Percentiles rank a stretch among this genome's conserved stretches.
These are phyloP conservation scores for Catalaphyllia jardinei DNA, from an alignment of 64 coral and sea anemone species.

Conservation along the genomic window DNA sequence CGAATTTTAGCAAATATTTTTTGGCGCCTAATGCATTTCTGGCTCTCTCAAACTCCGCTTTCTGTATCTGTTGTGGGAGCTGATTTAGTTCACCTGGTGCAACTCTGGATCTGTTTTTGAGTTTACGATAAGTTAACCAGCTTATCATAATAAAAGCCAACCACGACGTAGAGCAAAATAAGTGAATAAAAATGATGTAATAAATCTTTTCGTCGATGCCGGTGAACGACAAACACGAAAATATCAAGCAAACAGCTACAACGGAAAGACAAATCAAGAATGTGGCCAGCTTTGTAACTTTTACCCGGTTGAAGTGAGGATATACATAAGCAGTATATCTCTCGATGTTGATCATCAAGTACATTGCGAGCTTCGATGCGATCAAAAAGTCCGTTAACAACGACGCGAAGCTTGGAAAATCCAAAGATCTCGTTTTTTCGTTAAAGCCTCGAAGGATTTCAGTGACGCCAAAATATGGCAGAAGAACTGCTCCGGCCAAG, in stretches of 20 bases:
- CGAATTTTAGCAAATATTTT: neutral
- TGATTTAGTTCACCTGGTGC: neutral
- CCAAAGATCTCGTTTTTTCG: neutral
- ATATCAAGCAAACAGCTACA: neutral
- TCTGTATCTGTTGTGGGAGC: neutral
- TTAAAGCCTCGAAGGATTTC: slow-evolving; percentile 5
- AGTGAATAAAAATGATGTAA: neutral
- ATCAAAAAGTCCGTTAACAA: neutral
- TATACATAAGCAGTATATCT: neutral
- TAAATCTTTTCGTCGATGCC: neutral
- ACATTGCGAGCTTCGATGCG: neutral
- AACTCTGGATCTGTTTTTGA: slow-evolving; percentile 7
- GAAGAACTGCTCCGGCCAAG: neutral
- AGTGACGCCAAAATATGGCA: slow-evolving; percentile 22
- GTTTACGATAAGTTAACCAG: slow-evolving; percentile 37
- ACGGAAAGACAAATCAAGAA: neutral
- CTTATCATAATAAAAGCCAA: neutral
- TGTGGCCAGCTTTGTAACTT: neutral
- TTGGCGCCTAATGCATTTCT: slow-evolving; percentile 3
- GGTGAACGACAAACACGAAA: neutral
- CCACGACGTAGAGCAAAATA: slow-evolving; percentile 16
- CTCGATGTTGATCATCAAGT: slow-evolving; percentile 2
- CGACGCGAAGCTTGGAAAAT: neutral
- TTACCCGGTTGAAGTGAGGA: slow-evolving; percentile 26
- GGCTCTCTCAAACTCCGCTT: neutral